Percentiles rank a stretch among this genome's conserved stretches.
These are phyloP conservation scores for Amphiprion clarkii DNA, from an alignment of 2,797 vertebrate species.

Conservation along the genomic window DNA sequence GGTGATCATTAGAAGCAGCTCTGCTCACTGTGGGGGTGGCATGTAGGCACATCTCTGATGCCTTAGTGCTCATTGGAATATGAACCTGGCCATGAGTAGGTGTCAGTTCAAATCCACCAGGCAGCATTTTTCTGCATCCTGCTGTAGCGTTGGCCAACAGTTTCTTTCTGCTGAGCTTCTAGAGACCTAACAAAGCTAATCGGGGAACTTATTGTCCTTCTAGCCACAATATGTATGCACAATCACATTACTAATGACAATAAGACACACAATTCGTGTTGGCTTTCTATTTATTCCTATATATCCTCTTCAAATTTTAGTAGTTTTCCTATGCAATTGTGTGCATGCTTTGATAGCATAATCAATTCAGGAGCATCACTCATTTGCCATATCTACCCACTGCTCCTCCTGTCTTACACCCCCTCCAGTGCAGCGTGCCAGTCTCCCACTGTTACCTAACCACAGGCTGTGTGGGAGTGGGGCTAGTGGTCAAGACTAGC, in stretches of 20 bases:
- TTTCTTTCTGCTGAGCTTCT: slow-evolving; percentile 52
- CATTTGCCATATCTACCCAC: slow-evolving; percentile 72
- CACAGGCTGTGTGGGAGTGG: slow-evolving; percentile 77
- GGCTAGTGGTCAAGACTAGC: slow-evolving; percentile 81
- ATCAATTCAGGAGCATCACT: slow-evolving; percentile 45
- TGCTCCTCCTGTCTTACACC: slow-evolving; percentile 76
- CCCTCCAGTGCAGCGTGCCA: slow-evolving; percentile 70
- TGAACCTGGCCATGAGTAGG: slow-evolving; percentile 81
- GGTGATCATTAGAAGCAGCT: slow-evolving; percentile 77
- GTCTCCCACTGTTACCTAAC: slow-evolving; percentile 82
- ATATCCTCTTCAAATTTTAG: not conserved
- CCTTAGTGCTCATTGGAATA: slow-evolving; percentile 81
- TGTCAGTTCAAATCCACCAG: slow-evolving; percentile 77
- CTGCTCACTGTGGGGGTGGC: slow-evolving; percentile 78
- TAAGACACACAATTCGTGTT: not conserved
- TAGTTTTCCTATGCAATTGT: slow-evolving; percentile 7
- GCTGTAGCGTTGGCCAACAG: slow-evolving; percentile 35
- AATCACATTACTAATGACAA: not conserved
- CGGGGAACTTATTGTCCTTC: not conserved
- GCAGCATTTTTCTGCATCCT: slow-evolving; percentile 59
- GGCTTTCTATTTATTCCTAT: not conserved
- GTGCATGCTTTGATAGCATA: slow-evolving; percentile 40
- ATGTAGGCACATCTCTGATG: slow-evolving; percentile 80
- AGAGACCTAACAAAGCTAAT: slow-evolving; percentile 19
- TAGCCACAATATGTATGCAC: not conserved